A percentile compares a stretch with the other conserved stretches of the same genome.
These are phyloP conservation scores for Petrolisthes cinctipes DNA, from an alignment of 2,888 invertebrate genomes.

Conservation along the genomic window DNA sequence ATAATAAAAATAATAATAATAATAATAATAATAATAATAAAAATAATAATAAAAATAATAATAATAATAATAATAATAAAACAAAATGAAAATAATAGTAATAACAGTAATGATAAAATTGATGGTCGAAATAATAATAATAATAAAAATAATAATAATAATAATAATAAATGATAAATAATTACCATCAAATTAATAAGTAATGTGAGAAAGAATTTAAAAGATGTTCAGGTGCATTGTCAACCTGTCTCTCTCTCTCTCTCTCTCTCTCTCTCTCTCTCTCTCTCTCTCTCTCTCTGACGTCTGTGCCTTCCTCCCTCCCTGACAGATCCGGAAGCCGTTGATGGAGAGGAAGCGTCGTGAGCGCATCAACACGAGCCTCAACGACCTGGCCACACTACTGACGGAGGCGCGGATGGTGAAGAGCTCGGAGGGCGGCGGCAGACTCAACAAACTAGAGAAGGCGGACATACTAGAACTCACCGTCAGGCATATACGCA, in stretches of 20 bases:
- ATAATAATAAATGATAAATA: not conserved
- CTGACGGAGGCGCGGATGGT: slow-evolving; percentile 64
- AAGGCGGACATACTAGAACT: slow-evolving; percentile 65
- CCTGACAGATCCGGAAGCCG: slow-evolving; percentile 64
- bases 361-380: slow-evolving; percentile 64
- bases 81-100: not conserved
- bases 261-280: not conserved
- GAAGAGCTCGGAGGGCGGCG: slow-evolving; percentile 16
- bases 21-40: not conserved
- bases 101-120: not conserved
- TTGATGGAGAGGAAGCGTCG: slow-evolving; percentile 65
- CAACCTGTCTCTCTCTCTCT: not conserved
- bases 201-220: not conserved
- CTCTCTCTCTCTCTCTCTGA: not conserved
- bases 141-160: not conserved
- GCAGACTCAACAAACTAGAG: slow-evolving; percentile 58
- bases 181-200: not conserved
- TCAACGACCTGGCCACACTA: slow-evolving; percentile 61
- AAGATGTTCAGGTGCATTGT: not conserved
- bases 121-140: not conserved
- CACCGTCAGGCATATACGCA: slow-evolving; percentile 59
- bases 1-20: not conserved
- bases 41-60: not conserved
- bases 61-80: not conserved
- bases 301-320: not conserved